A percentile compares a stretch with the other conserved stretches of the same genome.
Evolutionary conservation across 37 sponge, comb jelly and placozoan species (phyloP).

Genomic region (Mnemiopsis leidyi): DNA sequence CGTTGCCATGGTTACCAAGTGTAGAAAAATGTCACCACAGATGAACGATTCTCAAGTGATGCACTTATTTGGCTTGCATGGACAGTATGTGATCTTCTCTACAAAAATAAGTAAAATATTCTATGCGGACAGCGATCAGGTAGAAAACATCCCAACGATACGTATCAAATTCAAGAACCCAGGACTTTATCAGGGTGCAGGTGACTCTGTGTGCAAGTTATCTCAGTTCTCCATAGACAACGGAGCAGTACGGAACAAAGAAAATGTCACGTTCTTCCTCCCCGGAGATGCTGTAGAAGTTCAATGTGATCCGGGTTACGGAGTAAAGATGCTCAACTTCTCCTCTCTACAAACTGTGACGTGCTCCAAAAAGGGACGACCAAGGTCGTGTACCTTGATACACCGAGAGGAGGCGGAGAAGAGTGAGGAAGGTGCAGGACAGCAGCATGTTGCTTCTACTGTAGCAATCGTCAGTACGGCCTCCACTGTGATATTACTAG

Average conservation of each 20-base stretch:
- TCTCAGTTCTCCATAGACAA: neutral
- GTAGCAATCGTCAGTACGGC: neutral
- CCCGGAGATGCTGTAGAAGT: neutral
- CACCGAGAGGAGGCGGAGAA: neutral
- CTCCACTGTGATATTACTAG: neutral
- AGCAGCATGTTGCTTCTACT: neutral
- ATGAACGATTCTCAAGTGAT: neutral
- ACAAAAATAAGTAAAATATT: too few relatives aligned
- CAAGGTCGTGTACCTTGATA: neutral
- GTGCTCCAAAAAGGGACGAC: neutral
- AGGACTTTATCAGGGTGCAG: neutral
- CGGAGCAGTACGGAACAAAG: neutral
- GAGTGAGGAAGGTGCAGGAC: neutral
- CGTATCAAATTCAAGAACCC: neutral
- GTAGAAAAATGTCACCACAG: neutral
- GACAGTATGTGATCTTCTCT: neutral
- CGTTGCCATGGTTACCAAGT: neutral
- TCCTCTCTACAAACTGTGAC: neutral
- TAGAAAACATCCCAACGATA: neutral
- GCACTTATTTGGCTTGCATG: neutral
- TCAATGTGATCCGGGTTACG: neutral
- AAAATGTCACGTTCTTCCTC: neutral
- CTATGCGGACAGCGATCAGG: neutral
- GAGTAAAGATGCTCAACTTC: neutral
- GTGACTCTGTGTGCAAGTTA: neutral